Conservation (phyloP, 2,797 vertebrate species). For the Alauda arvensis region DNA sequence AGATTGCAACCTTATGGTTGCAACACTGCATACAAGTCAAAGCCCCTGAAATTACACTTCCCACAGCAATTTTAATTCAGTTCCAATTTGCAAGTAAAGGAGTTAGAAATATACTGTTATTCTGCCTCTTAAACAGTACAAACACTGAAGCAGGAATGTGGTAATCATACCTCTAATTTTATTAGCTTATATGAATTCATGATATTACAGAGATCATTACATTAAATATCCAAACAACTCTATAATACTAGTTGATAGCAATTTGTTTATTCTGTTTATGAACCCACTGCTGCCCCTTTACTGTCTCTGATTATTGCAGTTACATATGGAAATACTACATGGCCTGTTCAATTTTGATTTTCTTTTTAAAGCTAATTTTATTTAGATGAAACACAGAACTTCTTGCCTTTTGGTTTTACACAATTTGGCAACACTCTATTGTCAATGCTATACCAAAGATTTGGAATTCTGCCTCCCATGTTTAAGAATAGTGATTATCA, state of each 20-base stretch:
- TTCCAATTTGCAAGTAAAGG: not conserved
- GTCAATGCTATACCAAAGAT: not conserved
- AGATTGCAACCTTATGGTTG: not conserved
- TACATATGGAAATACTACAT: not conserved
- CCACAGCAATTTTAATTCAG: not conserved
- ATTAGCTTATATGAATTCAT: not conserved
- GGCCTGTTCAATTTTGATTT: not conserved
- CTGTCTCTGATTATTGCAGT: not conserved
- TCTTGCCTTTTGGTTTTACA: not conserved
- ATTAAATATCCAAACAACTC: not conserved
- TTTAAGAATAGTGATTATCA: not conserved
- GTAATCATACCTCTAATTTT: conserved; percentile 3
- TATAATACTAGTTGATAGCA: not conserved
- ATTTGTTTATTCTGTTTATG: conserved; percentile 12
- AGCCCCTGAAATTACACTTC: not conserved
- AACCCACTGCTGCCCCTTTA: not conserved
- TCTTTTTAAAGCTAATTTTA: not conserved
- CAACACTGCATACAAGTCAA: not conserved
- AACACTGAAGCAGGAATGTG: not conserved
- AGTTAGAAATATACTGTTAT: not conserved
- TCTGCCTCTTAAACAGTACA: not conserved
- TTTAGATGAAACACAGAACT: not conserved
- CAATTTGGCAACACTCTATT: not conserved
- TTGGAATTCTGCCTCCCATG: not conserved
- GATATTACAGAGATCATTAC: not conserved